Evolutionary conservation across 2,888 invertebrate genomes (phyloP).

Genomic region (Diadromus collaris): DNA sequence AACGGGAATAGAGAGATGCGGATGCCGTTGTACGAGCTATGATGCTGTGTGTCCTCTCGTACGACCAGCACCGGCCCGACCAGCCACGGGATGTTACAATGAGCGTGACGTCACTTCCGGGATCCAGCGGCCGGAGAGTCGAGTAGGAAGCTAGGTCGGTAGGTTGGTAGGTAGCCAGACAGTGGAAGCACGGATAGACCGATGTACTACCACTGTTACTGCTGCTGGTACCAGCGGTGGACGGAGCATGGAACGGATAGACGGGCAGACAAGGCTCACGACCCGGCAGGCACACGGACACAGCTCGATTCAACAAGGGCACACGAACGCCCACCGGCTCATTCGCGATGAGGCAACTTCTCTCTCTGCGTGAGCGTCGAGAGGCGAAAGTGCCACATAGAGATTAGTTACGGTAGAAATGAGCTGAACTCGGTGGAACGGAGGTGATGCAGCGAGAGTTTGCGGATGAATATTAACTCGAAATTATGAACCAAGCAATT

Average conservation of each 20-base stretch:
- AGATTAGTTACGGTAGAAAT: conserved; percentile 21
- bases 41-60: conserved; percentile 23
- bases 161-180: conserved; percentile 71
- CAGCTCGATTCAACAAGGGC: conserved; percentile 21
- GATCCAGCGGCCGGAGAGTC: conserved; percentile 66
- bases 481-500: neutral
- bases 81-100: conserved; percentile 75
- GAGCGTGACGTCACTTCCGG: conserved; percentile 78
- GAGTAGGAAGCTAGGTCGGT: conserved; percentile 76
- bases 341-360: conserved; percentile 22
- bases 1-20: conserved; percentile 7
- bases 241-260: conserved; percentile 22
- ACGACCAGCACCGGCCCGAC: conserved; percentile 41
- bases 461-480: neutral
- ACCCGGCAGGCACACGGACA: neutral
- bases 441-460: neutral
- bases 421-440: conserved; percentile 1
- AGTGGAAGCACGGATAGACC: conserved; percentile 35
- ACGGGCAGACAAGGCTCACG: conserved; percentile 15
- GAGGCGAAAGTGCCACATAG: conserved; percentile 14
- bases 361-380: conserved; percentile 3
- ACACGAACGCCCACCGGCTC: conserved; percentile 13
- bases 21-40: neutral
- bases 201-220: conserved; percentile 31
- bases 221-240: conserved; percentile 15